A percentile compares a stretch with the other conserved stretches of the same genome.
These are phyloP conservation scores for Pogonomyrmex barbatus DNA, from an alignment of 1,140 invertebrate genomes.

Conservation along the genomic window DNA sequence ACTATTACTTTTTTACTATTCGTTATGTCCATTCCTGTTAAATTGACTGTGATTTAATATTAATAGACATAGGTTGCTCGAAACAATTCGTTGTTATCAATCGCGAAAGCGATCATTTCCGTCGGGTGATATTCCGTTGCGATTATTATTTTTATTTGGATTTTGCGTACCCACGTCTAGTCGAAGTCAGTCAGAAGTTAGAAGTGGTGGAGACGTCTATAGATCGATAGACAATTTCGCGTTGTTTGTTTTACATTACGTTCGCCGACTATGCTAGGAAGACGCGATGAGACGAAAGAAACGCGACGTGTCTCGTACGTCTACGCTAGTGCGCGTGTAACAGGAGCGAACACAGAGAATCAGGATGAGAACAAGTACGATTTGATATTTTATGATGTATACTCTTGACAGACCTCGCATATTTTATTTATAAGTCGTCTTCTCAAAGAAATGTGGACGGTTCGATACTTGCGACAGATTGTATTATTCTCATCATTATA, in stretches of 20 bases:
- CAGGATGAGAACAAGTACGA: slow-evolving; percentile 25
- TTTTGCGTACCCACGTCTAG: slow-evolving; percentile 56
- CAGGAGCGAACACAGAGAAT: slow-evolving; percentile 60
- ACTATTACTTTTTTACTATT: slow-evolving; percentile 67
- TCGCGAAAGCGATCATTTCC: slow-evolving; percentile 36
- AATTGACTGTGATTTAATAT: slow-evolving; percentile 82
- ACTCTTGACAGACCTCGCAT: slow-evolving; percentile 72
- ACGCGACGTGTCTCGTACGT: slow-evolving; percentile 54
- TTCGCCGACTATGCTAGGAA: slow-evolving; percentile 67
- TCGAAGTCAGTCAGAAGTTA: slow-evolving; percentile 62
- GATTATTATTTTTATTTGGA: slow-evolving; percentile 61
- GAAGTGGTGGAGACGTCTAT: slow-evolving; percentile 63
- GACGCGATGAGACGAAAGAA: slow-evolving; percentile 56
- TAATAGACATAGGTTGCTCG: slow-evolving; percentile 70
- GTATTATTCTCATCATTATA: slow-evolving; percentile 38
- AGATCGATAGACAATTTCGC: slow-evolving; percentile 59
- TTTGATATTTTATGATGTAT: slow-evolving; percentile 66
- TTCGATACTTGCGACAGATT: slow-evolving; percentile 48
- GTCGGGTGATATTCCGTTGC: slow-evolving; percentile 51
- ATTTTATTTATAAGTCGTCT: slow-evolving; percentile 72
- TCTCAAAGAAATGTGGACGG: neutral
- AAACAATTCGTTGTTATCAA: slow-evolving; percentile 67
- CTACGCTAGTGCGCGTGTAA: slow-evolving; percentile 55
- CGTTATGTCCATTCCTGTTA: slow-evolving; percentile 74
- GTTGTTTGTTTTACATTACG: slow-evolving; percentile 50